Evolutionary conservation across 2,797 vertebrate genomes (phyloP).

Genomic region (Monodelphis domestica): DNA sequence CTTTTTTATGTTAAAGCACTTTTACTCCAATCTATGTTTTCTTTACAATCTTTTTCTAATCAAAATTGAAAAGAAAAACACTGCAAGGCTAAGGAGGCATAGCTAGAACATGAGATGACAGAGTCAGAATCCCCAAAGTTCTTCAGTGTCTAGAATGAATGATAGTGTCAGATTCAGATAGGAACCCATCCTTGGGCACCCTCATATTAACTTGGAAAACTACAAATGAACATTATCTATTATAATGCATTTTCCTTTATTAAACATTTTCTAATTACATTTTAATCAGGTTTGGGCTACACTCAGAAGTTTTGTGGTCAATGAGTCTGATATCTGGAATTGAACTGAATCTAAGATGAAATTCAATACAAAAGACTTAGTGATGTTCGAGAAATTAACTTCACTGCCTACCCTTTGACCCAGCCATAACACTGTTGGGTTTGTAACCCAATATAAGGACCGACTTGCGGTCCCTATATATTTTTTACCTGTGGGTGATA

Average conservation of each 20-base stretch:
- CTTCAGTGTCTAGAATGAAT: not conserved
- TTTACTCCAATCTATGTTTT: not conserved
- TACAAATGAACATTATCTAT: not conserved
- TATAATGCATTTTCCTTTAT: not conserved
- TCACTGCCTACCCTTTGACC: no score
- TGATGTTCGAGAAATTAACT: not conserved
- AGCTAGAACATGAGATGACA: not conserved
- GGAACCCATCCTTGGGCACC: not conserved
- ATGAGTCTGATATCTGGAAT: not conserved
- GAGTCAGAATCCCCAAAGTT: not conserved
- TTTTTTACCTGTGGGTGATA: no score
- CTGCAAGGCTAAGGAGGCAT: not conserved
- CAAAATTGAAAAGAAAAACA: not conserved
- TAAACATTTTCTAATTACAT: not conserved
- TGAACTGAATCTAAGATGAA: not conserved
- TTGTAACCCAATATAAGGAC: no score
- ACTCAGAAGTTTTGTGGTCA: not conserved
- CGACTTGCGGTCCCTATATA: no score
- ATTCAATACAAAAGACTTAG: not conserved
- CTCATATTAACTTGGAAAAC: not conserved
- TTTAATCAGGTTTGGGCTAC: not conserved
- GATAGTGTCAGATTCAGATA: not conserved
- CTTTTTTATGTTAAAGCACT: no score
- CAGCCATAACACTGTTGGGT: no score
- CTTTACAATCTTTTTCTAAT: not conserved